These are phyloP conservation scores for Saturnia japonica DNA, from an alignment of 2,888 invertebrate species.

Conservation along the genomic window DNA sequence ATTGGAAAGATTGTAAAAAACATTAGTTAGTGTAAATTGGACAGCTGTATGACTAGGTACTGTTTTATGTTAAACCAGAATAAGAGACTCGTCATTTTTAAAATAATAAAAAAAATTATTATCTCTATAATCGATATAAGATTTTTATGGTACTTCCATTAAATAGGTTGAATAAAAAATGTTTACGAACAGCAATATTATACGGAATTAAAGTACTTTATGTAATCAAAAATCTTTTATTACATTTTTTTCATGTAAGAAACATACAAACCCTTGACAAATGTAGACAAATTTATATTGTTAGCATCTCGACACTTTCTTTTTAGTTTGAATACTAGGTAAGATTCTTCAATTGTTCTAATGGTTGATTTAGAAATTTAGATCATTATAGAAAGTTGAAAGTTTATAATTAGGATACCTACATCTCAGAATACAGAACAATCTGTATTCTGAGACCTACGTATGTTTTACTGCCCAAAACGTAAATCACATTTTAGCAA, in stretches of 20 bases:
- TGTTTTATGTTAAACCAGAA: conserved; percentile 3
- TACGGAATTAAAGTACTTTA: neutral
- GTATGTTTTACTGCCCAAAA: too few relatives aligned
- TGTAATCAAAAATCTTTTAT: neutral
- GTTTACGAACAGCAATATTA: neutral
- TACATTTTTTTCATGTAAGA: neutral
- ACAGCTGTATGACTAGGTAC: too few relatives aligned
- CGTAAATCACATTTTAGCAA: too few relatives aligned
- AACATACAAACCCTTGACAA: neutral
- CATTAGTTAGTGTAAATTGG: neutral
- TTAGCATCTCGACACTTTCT: neutral
- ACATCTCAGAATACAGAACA: too few relatives aligned
- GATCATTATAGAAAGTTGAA: too few relatives aligned
- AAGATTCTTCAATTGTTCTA: neutral
- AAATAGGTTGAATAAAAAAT: neutral
- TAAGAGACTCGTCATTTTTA: neutral
- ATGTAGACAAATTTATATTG: neutral
- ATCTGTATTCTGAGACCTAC: too few relatives aligned
- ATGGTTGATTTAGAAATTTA: neutral
- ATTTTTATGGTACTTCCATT: neutral
- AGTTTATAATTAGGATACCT: too few relatives aligned
- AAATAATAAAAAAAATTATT: neutral
- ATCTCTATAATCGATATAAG: neutral
- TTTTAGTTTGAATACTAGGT: neutral
- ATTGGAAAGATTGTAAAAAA: conserved; percentile 31